Conservation (phyloP, 2,797 vertebrate genomes). For the Anguilla obscura region DNA sequence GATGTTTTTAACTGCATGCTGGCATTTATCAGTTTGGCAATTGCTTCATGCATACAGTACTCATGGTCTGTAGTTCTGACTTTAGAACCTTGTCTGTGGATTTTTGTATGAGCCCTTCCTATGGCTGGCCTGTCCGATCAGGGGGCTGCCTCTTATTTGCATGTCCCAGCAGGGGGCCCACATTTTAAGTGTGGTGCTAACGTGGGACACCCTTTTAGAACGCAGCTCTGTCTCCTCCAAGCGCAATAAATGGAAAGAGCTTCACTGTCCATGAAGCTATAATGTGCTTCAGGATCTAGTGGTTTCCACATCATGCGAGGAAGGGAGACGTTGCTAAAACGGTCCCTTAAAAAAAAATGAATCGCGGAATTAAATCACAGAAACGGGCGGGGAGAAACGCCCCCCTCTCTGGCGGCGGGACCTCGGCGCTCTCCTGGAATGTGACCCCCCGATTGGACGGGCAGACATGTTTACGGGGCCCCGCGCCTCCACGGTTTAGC, state of each 20-base stretch:
- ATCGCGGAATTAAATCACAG: constrained; percentile 27
- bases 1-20: neutral
- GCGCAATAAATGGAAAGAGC: neutral
- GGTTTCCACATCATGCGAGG: neutral
- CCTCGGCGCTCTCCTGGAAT: constrained; percentile 63
- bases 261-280: neutral
- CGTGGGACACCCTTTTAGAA: neutral
- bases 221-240: neutral
- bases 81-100: neutral
- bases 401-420: neutral
- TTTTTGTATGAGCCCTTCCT: neutral
- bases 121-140: neutral
- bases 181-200: neutral
- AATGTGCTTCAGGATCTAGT: neutral
- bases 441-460: constrained; percentile 67
- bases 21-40: neutral
- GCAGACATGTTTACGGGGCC: constrained; percentile 64
- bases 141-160: neutral
- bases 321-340: neutral
- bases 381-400: neutral
- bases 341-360: neutral
- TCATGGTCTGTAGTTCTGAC: neutral
- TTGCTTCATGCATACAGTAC: neutral
- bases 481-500: constrained; percentile 64
- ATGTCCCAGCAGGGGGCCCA: neutral